Evolutionary conservation across 2,888 invertebrate genomes (phyloP).

Genomic region (Synergus gifuensis): DNA sequence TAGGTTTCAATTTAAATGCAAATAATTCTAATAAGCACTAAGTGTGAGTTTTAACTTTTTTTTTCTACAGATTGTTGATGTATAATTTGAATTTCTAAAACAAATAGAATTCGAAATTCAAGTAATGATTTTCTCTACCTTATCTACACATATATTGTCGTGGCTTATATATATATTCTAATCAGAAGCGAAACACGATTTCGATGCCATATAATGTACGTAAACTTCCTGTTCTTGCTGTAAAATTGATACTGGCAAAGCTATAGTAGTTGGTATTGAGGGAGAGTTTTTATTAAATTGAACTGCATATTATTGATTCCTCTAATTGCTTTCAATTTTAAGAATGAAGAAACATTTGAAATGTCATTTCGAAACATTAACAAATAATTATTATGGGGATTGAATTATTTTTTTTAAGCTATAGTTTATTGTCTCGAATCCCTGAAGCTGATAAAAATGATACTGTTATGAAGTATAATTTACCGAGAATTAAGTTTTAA

Average conservation of each 20-base stretch:
- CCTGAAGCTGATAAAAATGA: constrained; percentile 36
- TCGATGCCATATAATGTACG: constrained; percentile 21
- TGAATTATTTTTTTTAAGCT: background rate
- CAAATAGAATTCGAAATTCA: background rate
- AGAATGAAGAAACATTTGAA: background rate
- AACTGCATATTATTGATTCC: background rate
- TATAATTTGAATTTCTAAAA: background rate
- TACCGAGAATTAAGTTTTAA: background rate
- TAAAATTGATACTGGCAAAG: constrained; percentile 12
- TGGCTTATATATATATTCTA: constrained; percentile 38
- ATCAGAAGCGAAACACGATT: constrained; percentile 33
- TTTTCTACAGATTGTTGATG: background rate
- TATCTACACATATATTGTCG: constrained; percentile 4
- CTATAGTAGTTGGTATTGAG: background rate
- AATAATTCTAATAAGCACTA: too few relatives aligned
- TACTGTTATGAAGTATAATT: constrained; percentile 10
- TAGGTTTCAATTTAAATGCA: too few relatives aligned
- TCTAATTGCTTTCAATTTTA: background rate
- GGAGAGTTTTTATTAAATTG: constrained; percentile 19
- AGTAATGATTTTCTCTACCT: constrained; percentile 17
- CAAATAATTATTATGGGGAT: background rate
- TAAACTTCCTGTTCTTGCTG: constrained; percentile 37
- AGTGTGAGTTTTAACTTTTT: background rate
- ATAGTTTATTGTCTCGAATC: background rate
- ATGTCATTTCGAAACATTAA: too few relatives aligned